Conservation (phyloP, 30 jellyfish, hydroid and myxozoan genomes). For the Aurelia coerulea region DNA sequence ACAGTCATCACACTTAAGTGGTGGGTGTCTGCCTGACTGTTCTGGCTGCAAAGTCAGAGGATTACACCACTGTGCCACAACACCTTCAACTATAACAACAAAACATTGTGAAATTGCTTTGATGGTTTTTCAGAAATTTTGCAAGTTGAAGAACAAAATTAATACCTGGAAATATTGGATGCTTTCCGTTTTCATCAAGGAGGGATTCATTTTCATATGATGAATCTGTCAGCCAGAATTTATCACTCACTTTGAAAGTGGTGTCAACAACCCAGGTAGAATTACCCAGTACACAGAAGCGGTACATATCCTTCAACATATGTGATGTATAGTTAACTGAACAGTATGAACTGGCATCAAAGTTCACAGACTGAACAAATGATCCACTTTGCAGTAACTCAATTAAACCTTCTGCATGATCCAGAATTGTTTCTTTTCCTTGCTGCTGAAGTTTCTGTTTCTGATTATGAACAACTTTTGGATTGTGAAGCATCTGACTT, state of each 20-base stretch:
- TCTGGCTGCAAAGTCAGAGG: too few species aligned
- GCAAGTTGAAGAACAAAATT: background rate
- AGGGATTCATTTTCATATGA: slow-evolving; percentile 51
- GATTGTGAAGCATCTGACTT: slow-evolving; percentile 37
- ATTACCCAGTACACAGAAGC: slow-evolving; percentile 49
- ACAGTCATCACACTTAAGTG: too few species aligned
- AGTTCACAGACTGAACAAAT: slow-evolving; percentile 56
- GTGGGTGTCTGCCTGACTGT: too few species aligned
- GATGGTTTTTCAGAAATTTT: background rate
- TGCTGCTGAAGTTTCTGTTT: slow-evolving; percentile 41
- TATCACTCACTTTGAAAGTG: slow-evolving; percentile 44
- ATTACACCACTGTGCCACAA: too few species aligned
- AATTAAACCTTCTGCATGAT: slow-evolving; percentile 41
- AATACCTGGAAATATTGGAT: slow-evolving; percentile 3
- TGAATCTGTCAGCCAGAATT: slow-evolving; percentile 58
- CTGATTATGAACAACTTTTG: slow-evolving; percentile 55
- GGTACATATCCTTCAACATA: slow-evolving; percentile 40
- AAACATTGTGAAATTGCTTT: background rate
- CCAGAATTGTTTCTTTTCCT: background rate
- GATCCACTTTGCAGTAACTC: slow-evolving; percentile 42
- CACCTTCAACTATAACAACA: background rate
- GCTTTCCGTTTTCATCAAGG: slow-evolving; percentile 24
- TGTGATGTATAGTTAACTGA: slow-evolving; percentile 34
- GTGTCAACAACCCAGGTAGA: slow-evolving; percentile 61
- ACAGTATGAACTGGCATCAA: slow-evolving; percentile 33